These are phyloP conservation scores for Listronotus oregonensis DNA, from an alignment of 1,140 invertebrate species.

Conservation along the genomic window DNA sequence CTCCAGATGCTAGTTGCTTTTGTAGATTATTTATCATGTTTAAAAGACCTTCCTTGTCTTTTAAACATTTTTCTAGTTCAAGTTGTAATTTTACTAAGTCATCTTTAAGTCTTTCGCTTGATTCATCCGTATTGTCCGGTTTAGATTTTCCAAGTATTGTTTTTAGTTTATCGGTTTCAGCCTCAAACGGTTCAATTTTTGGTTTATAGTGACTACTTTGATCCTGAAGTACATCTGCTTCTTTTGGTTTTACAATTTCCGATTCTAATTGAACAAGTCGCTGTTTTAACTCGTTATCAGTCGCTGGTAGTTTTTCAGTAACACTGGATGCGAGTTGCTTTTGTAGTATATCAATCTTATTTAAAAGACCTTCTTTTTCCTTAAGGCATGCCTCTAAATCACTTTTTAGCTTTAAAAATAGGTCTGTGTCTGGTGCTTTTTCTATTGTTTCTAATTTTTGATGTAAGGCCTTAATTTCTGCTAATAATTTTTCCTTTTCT, in stretches of 20 bases:
- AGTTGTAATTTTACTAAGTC: constrained; percentile 14
- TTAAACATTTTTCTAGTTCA: constrained; percentile 26
- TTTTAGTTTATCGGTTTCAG: too few relatives aligned
- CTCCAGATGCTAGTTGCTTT: neutral
- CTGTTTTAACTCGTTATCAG: too few relatives aligned
- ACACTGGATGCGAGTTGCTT: constrained; percentile 4
- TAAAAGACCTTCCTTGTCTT: constrained; percentile 12
- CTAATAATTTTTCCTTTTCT: constrained; percentile 41
- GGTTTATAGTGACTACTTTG: too few relatives aligned
- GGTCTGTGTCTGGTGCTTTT: constrained; percentile 18
- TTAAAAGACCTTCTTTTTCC: constrained; percentile 19
- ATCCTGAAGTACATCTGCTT: too few relatives aligned
- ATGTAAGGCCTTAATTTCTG: constrained; percentile 41
- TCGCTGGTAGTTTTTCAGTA: too few relatives aligned
- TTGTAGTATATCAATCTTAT: constrained; percentile 28
- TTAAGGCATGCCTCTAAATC: constrained; percentile 22
- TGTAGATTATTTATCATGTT: neutral
- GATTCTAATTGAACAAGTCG: too few relatives aligned
- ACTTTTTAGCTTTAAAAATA: constrained; percentile 11
- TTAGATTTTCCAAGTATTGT: too few relatives aligned
- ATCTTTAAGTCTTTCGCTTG: too few relatives aligned
- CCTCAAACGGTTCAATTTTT: too few relatives aligned
- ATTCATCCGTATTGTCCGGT: too few relatives aligned
- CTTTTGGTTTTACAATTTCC: too few relatives aligned
- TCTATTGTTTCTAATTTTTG: constrained; percentile 28